A percentile compares a stretch with the other conserved stretches of the same genome.
These are phyloP conservation scores for Actinernus sp. DNA, from an alignment of 92 coral and sea anemone genomes.

Conservation along the genomic window DNA sequence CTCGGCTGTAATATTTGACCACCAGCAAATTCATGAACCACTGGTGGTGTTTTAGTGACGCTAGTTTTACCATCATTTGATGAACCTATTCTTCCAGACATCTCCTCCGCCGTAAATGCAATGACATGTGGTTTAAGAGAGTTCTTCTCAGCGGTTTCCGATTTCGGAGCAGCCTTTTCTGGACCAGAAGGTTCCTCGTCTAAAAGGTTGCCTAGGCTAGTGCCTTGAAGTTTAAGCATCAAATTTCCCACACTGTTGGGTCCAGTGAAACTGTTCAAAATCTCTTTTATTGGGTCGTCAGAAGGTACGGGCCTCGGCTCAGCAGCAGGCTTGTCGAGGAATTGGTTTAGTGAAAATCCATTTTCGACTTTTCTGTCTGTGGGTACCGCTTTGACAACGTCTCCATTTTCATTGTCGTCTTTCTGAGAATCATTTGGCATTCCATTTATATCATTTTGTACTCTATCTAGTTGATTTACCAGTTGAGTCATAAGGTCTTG, in stretches of 20 bases:
- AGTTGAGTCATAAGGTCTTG: conserved; percentile 6
- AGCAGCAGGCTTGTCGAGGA: not conserved
- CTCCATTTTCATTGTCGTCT: conserved; percentile 2
- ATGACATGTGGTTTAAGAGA: conserved; percentile 22
- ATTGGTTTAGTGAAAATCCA: not conserved
- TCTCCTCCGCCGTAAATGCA: conserved; percentile 15
- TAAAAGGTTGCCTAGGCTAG: not conserved
- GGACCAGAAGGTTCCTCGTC: not conserved
- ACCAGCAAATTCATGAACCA: conserved; percentile 12
- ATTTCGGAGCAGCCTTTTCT: not conserved
- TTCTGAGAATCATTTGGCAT: not conserved
- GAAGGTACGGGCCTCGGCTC: conserved; percentile 13
- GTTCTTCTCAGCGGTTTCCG: conserved; percentile 3
- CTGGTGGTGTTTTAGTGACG: not conserved
- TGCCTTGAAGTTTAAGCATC: not conserved
- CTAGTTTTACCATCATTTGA: not conserved
- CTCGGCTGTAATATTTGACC: conserved; percentile 20
- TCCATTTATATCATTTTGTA: conserved; percentile 2
- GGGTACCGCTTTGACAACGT: conserved; percentile 7
- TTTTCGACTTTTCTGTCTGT: conserved; percentile 13
- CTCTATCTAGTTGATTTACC: conserved; percentile 10
- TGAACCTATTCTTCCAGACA: conserved; percentile 22
- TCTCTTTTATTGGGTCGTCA: conserved; percentile 9
- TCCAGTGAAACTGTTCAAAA: not conserved
- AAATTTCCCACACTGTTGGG: not conserved